Evolutionary conservation across 2,797 vertebrate species (phyloP), one percentile per base, ranked within the genome.

Genomic region (Podarcis lilfordi): DNA sequence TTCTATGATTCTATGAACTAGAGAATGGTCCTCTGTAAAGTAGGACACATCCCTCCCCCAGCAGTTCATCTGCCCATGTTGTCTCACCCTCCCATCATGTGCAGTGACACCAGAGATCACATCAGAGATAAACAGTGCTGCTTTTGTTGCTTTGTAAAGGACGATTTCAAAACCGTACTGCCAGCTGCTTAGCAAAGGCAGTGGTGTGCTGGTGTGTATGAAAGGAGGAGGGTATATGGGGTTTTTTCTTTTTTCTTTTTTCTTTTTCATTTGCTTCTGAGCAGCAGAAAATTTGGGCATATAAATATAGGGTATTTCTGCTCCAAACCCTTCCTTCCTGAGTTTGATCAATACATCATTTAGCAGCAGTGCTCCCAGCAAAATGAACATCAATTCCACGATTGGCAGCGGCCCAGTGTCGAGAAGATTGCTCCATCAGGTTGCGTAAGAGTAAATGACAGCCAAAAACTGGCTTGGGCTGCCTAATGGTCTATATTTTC

Each of bases 341-440:
- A 37, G 72, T 64, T 50, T 88, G 89, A 82, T 88, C 83, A 72
- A 88, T 90, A 85, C 66, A 82, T 90, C 86, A 82, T 85, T 90
- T 85, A 88, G 72, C 72, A 88, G 78, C 50, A 82, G 83, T 78
- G 82, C 64, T 88, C 64, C 86, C 50, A 77, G 86, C 82, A 90
- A 82, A 90, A 82, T 86, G 89, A 88, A 77, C 86, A 88, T 85
- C 50, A 61, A 35, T 85, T 85, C 50, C 74, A 61, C 82, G n/a
- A 64, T 50, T 88, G 82, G 86, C 83, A 82, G 59, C 25, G 69
- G 27, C 66, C 82, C 86, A 90, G 35, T 74, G 8, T 50, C 10
- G 45, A 80, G 69, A 43, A 75, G 82, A 85, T 81, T 66, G 35
- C 55, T 76, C 61, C 78, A 61, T 88, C 86, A 72, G 64, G 78